Conservation (phyloP, 1,140 invertebrate genomes). For the Wasmannia auropunctata region DNA sequence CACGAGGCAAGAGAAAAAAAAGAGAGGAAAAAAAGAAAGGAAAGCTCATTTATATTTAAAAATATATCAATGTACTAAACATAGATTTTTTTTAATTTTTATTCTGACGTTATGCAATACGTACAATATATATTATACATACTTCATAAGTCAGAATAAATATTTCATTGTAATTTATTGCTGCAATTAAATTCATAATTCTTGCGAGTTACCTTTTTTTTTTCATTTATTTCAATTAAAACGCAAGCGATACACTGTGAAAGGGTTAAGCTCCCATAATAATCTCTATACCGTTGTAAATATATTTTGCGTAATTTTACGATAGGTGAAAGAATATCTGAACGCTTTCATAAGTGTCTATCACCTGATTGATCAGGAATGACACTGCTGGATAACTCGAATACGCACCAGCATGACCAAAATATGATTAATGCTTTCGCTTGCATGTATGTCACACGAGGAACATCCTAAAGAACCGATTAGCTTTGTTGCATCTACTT, state of each 20-base stretch:
- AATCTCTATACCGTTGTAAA: slow-evolving; percentile 53
- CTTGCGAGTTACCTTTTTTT: background rate
- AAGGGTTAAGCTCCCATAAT: slow-evolving; percentile 43
- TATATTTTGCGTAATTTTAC: slow-evolving; percentile 55
- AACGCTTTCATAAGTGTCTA: slow-evolving; percentile 66
- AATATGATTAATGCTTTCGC: slow-evolving; percentile 64
- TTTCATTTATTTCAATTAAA: background rate
- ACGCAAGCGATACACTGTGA: slow-evolving; percentile 12
- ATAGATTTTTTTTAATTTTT: background rate
- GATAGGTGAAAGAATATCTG: slow-evolving; percentile 33
- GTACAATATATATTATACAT: background rate
- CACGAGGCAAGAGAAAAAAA: background rate
- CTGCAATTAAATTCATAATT: background rate
- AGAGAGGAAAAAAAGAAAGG: background rate
- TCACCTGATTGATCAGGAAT: slow-evolving; percentile 65
- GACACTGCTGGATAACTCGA: slow-evolving; percentile 62
- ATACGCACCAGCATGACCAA: slow-evolving; percentile 74
- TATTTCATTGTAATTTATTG: background rate
- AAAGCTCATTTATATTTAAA: background rate
- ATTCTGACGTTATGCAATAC: background rate
- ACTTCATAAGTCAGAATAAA: background rate
- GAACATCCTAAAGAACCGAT: slow-evolving; percentile 37
- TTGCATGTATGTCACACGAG: slow-evolving; percentile 68
- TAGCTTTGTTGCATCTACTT: slow-evolving; percentile 42
- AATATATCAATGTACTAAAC: background rate